Evolutionary conservation across 1,140 invertebrate species (phyloP), one percentile per base, ranked within the genome.

Genomic region (silkworm (Bombyx mori)): DNA sequence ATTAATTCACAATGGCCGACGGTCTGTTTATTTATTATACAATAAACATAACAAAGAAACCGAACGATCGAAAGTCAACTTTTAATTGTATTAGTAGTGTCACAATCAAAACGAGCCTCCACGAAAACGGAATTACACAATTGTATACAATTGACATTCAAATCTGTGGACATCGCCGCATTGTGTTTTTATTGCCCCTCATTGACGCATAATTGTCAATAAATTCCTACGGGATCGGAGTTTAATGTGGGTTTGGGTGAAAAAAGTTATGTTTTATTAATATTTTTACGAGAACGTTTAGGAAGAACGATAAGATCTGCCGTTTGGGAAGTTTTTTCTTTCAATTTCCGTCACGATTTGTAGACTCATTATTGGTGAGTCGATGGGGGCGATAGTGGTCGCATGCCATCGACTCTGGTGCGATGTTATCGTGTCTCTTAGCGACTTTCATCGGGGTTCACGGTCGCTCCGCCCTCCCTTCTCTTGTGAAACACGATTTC

Each of bases 251-350:
- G 83, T 85, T 86, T 85, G 80, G 79, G 82, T 86, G 79, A 66
- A 86, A 86, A 86, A 86, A 86, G 82, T 86, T 87, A 86, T 84
- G 79, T 87, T 87, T 85, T 87, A 87, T 87, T 87, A 87, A 87
- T 87, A 87, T 87, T 87, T 85, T 87, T 87, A 87, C 82, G 80
- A 85, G 83, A 87, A 69, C 83, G 78, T 87, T 87, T 87, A 87
- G 79, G 69, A 77, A 57, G 68, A 56, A 55, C 73, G 82, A 87
- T 85, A 85, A 78, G 79, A 85, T 85, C 83, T 75, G 75, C 59
- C 71, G 74, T 62, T 77, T 77, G 79, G 83, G 79, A 83, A 82
- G 79, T 87, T 87, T 87, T 86, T 83, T 83, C 80, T 87, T 85
- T 85, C 80, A 79, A 85, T 86, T 84, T 87, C 81, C 84, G 82